Conservation (phyloP, 2,888 invertebrate genomes). For the Erebia aethiops region DNA sequence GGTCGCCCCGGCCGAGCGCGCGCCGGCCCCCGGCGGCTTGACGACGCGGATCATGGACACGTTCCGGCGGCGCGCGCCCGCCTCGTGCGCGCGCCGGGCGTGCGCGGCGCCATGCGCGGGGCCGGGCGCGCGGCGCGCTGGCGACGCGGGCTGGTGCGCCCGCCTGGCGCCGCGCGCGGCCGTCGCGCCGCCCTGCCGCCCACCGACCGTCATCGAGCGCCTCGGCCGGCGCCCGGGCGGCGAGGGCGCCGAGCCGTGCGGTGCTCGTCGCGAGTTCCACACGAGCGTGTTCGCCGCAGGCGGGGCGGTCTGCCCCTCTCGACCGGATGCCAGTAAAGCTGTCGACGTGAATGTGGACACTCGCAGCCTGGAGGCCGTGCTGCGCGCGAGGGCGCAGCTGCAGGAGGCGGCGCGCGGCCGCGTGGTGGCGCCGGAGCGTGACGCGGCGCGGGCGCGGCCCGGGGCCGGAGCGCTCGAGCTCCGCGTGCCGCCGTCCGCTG, state of each 20-base stretch:
- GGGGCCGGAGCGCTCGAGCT: constrained; percentile 43
- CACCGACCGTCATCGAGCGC: background rate
- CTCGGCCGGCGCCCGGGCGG: background rate
- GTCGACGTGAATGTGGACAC: background rate
- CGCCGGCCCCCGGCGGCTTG: background rate
- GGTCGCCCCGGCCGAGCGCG: background rate
- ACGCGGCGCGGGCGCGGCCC: background rate
- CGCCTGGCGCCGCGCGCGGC: constrained; percentile 38
- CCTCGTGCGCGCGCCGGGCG: background rate
- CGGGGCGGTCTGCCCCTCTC: constrained; percentile 4
- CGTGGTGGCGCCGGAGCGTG: constrained; percentile 32
- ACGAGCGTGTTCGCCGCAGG: background rate
- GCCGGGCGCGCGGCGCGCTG: constrained; percentile 47
- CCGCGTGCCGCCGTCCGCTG: constrained; percentile 45
- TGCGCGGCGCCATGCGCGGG: background rate
- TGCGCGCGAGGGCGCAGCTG: constrained; percentile 39
- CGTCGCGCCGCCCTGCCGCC: constrained; percentile 37
- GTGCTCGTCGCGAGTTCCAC: constrained; percentile 2
- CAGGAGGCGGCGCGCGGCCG: constrained; percentile 52
- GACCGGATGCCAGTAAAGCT: background rate
- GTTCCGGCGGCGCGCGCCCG: background rate
- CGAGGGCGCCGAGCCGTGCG: background rate
- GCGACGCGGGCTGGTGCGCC: constrained; percentile 9
- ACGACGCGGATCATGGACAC: background rate
- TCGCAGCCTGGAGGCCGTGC: constrained; percentile 8